Evolutionary conservation across 2,888 invertebrate genomes (phyloP), one percentile per base, ranked within the genome.

Genomic region (Pyrocoelia pectoralis): DNA sequence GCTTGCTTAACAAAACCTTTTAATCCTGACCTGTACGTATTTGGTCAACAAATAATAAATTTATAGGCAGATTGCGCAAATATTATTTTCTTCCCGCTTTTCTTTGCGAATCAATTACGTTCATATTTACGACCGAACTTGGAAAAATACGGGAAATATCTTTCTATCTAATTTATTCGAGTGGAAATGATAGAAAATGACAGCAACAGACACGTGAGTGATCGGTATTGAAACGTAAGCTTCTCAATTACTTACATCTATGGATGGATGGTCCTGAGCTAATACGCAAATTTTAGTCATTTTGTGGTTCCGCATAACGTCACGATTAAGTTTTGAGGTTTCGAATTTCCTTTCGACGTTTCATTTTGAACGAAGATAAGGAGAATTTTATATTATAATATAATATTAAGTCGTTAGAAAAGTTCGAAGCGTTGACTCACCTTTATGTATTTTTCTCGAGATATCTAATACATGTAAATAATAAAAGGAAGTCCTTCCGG

Each of bases 401-500:
- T n/a, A n/a, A 2, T 33, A 33, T 33, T 33, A n/a, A 6, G 9
- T n/a, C 8, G n/a, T 33, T 33, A 33, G 33, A 33, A 33, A 33
- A 33, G 33, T n/a, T 33, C 3, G 24, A 24, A 6, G n/a, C 17
- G 46, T 46, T 46, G 46, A 46, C 46, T 46, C 46, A 46, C 46
- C 46, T 46, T 46, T 46, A 17, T 46, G 46, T 46, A 46, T 18
- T 46, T 46, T 46, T 17, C 46, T 46, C 17, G 14, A 46, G 46
- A 46, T 46, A 46, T 46, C 46, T 46, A 46, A 46, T 10, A 9
- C 46, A 15, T 46, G 46, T 46, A 46, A 46, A 46, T 46, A 46
- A 46, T 46, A 46, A 46, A 46, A 46, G 46, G 46, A 46, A 46
- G 46, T 46, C 17, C 46, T 46, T 46, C 46, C 46, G 46, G 46